Conservation (phyloP, 1,140 invertebrate species). For the Leptinotarsa defecta region DNA sequence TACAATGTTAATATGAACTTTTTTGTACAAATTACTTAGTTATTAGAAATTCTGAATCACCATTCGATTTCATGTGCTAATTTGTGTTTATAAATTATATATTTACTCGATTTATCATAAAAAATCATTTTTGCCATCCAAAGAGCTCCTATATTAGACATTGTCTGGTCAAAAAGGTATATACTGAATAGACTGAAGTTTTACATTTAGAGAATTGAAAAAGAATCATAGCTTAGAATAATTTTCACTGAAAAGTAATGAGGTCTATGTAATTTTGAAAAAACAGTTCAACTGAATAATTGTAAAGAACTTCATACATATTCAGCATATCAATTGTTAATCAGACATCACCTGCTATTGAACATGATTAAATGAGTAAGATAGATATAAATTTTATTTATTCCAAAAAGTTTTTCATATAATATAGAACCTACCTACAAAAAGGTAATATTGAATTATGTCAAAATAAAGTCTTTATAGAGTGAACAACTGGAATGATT, state of each 20-base stretch:
- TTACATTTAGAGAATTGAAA: no score
- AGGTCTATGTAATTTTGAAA: no score
- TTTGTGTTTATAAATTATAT: no score
- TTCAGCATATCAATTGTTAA: neutral
- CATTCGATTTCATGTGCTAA: no score
- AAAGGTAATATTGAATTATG: constrained; percentile 3
- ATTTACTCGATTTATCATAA: no score
- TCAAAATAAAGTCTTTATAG: neutral
- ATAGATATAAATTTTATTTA: constrained; percentile 4
- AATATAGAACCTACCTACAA: neutral
- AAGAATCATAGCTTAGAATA: no score
- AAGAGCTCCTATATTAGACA: neutral
- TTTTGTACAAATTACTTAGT: no score
- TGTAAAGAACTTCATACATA: neutral
- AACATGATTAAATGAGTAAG: neutral
- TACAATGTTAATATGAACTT: no score
- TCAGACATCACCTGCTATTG: neutral
- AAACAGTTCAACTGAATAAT: no score
- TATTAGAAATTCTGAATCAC: no score
- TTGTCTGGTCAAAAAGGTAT: neutral
- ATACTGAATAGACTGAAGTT: no score
- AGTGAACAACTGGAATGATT: neutral
- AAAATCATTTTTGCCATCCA: neutral
- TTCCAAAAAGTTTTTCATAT: neutral
- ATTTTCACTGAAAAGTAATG: no score